These are phyloP conservation scores for Tachuris rubrigastra DNA, from an alignment of 2,113 vertebrate species.

Conservation along the genomic window DNA sequence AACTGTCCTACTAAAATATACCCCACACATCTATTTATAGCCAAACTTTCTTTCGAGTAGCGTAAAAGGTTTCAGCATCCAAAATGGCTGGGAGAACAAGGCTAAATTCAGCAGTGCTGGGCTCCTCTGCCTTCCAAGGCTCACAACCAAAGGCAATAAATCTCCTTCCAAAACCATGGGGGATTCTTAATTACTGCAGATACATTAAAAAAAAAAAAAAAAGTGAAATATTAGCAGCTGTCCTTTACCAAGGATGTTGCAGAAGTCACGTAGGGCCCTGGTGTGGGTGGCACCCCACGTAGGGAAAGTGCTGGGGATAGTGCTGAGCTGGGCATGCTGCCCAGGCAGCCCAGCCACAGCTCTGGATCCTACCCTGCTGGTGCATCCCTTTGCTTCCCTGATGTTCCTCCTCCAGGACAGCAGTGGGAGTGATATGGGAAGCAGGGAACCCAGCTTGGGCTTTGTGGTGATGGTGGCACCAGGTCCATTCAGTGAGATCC, in stretches of 20 bases:
- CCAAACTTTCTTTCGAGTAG: slow-evolving; percentile 48
- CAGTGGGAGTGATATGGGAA: background rate
- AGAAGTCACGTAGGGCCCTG: background rate
- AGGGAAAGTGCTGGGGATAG: background rate
- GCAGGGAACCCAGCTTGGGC: background rate
- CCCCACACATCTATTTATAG: slow-evolving; percentile 17
- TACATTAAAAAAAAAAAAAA: background rate
- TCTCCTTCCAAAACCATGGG: slow-evolving; percentile 18
- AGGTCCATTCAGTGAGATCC: background rate
- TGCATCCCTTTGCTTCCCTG: background rate
- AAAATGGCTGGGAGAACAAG: slow-evolving; percentile 31
- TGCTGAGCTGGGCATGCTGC: background rate
- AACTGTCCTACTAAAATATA: slow-evolving; percentile 38
- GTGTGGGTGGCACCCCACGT: fast-evolving
- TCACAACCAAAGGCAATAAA: slow-evolving; percentile 65
- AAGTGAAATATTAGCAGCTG: background rate
- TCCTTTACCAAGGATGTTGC: background rate
- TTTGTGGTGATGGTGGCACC: background rate
- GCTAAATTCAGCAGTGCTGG: slow-evolving; percentile 51
- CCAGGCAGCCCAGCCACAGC: background rate
- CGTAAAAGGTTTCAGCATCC: slow-evolving; percentile 12
- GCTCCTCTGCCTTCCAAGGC: slow-evolving; percentile 17
- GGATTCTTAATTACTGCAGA: slow-evolving; percentile 39
- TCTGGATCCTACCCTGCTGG: background rate
- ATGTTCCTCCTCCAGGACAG: background rate